Evolutionary conservation across 2,797 vertebrate genomes (phyloP).

Genomic region (Hypotaenidia philippensis): DNA sequence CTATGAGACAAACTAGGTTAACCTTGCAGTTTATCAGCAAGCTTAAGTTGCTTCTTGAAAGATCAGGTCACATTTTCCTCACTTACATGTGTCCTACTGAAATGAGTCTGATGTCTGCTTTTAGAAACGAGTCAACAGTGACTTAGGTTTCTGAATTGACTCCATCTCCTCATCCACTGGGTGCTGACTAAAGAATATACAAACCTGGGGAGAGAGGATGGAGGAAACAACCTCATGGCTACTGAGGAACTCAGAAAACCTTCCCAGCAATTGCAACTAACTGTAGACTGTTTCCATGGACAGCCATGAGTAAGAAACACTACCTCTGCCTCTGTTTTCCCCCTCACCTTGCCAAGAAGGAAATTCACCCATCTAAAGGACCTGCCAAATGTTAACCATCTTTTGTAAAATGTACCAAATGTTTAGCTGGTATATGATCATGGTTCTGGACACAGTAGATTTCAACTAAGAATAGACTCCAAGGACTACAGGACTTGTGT

Average conservation of each 20-base stretch:
- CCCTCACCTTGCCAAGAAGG: background rate
- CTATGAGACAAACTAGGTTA: background rate
- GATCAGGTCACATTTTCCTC: background rate
- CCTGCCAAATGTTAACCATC: background rate
- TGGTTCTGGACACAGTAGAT: background rate
- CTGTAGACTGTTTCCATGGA: background rate
- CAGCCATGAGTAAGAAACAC: background rate
- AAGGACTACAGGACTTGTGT: background rate
- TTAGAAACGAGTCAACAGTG: background rate
- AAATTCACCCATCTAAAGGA: background rate
- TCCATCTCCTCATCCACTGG: accelerated
- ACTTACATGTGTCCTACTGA: background rate
- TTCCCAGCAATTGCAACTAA: background rate
- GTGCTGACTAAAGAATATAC: background rate
- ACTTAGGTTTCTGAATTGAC: background rate
- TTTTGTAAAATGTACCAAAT: background rate
- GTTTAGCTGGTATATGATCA: background rate
- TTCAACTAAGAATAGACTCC: background rate
- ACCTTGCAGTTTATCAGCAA: background rate
- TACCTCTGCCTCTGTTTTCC: accelerated
- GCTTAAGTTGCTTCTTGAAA: background rate
- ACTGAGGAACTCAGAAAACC: background rate
- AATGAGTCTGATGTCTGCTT: background rate
- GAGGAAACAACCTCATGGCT: background rate
- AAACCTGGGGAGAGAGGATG: background rate